These are phyloP conservation scores for Calypte anna DNA, from an alignment of 2,113 vertebrate species.

Conservation along the genomic window DNA sequence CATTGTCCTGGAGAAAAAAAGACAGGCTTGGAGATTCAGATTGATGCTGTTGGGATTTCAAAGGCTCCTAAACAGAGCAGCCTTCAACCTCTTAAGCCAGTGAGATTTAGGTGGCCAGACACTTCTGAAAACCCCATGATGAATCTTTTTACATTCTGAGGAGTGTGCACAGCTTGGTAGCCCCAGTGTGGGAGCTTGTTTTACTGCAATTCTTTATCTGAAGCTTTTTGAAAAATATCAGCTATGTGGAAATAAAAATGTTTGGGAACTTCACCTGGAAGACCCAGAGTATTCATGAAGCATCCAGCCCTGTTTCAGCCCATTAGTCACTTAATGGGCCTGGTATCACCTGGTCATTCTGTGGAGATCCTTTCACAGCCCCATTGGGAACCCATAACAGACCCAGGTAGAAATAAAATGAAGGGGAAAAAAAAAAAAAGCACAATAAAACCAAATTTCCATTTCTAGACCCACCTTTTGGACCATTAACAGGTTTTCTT, in stretches of 20 bases:
- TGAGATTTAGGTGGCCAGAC: background rate
- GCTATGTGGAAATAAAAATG: background rate
- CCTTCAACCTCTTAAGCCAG: fast-evolving
- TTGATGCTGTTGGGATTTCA: background rate
- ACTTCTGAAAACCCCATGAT: background rate
- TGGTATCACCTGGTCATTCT: fast-evolving
- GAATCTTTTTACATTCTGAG: background rate
- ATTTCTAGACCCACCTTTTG: background rate
- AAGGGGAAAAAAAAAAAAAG: background rate
- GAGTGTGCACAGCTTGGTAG: background rate
- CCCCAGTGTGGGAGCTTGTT: fast-evolving
- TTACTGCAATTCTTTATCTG: fast-evolving
- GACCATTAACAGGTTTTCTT: background rate
- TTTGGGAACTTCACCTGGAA: background rate
- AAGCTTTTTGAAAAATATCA: background rate
- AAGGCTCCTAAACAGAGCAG: background rate
- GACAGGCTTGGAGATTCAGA: background rate
- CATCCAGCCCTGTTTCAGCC: background rate
- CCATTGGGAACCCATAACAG: background rate
- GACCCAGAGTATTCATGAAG: background rate
- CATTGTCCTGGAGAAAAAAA: background rate
- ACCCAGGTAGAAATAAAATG: background rate
- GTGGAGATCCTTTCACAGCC: background rate
- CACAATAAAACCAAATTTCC: background rate
- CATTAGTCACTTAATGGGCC: background rate